Conservation (phyloP, 2,113 vertebrate species). For the Chunga burmeisteri region DNA sequence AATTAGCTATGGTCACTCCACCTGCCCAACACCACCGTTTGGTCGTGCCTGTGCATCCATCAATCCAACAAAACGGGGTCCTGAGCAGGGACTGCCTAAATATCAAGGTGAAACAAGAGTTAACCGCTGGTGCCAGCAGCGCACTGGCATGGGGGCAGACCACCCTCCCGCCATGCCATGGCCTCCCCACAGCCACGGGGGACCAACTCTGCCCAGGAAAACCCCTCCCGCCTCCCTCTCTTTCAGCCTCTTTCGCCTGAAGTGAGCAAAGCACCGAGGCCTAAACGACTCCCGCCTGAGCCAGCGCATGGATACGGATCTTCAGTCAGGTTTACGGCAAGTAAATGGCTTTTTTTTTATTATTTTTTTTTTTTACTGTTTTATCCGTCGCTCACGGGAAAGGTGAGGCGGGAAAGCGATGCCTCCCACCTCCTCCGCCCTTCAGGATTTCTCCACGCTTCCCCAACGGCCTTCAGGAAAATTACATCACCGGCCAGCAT, state of each 20-base stretch:
- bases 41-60: not conserved
- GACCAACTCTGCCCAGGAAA: not conserved
- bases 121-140: not conserved
- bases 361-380: too few relatives aligned
- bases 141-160: rapidly evolving
- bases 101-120: rapidly evolving
- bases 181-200: not conserved
- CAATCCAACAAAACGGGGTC: not conserved
- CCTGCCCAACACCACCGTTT: rapidly evolving
- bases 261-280: not conserved
- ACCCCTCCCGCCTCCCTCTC: not conserved
- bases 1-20: not conserved
- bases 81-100: rapidly evolving
- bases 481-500: not conserved
- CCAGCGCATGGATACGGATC: rapidly evolving
- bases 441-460: not conserved
- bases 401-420: not conserved
- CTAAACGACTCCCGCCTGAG: rapidly evolving
- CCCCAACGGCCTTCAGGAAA: not conserved
- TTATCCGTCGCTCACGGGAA: not conserved
- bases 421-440: not conserved
- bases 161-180: not conserved
- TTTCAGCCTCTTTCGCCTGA: rapidly evolving
- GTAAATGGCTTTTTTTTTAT: too few relatives aligned
- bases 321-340: too few relatives aligned